These are phyloP conservation scores for Archips crataeganus DNA, from an alignment of 2,888 invertebrate species.

Conservation along the genomic window DNA sequence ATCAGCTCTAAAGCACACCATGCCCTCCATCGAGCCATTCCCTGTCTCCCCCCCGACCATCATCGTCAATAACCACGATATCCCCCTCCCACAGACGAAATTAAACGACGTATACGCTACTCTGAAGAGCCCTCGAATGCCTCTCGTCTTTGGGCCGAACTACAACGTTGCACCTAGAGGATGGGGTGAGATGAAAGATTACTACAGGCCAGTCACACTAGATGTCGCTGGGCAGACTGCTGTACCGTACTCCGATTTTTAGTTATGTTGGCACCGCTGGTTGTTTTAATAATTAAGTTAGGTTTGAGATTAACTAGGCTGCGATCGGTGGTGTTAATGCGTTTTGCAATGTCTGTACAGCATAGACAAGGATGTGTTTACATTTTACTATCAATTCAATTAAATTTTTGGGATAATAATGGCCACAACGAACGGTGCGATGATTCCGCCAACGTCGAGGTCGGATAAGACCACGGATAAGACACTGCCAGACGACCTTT, in stretches of 20 bases:
- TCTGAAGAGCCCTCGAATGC: constrained; percentile 73
- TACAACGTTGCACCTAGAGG: constrained; percentile 95
- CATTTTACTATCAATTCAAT: no score
- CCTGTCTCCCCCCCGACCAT: constrained; percentile 74
- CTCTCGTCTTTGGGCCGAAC: constrained; percentile 84
- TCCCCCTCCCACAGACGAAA: constrained; percentile 77
- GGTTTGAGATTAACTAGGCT: not conserved
- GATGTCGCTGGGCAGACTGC: constrained; percentile 79
- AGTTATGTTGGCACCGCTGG: constrained; percentile 50
- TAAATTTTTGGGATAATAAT: no score
- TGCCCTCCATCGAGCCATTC: constrained; percentile 83
- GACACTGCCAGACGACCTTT: no score
- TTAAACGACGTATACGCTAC: constrained; percentile 80
- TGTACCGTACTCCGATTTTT: constrained; percentile 82
- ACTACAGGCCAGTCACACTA: constrained; percentile 91
- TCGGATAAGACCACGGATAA: no score
- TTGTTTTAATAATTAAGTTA: not conserved
- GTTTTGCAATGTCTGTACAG: no score
- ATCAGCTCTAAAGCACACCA: constrained; percentile 71
- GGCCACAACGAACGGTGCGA: no score
- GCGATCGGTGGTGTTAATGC: not conserved
- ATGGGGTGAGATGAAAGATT: constrained; percentile 90
- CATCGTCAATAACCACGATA: constrained; percentile 64
- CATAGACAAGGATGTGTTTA: no score
- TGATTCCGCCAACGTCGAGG: no score